Conservation (phyloP, 2,797 vertebrate genomes). For the Malacoraja senta region DNA sequence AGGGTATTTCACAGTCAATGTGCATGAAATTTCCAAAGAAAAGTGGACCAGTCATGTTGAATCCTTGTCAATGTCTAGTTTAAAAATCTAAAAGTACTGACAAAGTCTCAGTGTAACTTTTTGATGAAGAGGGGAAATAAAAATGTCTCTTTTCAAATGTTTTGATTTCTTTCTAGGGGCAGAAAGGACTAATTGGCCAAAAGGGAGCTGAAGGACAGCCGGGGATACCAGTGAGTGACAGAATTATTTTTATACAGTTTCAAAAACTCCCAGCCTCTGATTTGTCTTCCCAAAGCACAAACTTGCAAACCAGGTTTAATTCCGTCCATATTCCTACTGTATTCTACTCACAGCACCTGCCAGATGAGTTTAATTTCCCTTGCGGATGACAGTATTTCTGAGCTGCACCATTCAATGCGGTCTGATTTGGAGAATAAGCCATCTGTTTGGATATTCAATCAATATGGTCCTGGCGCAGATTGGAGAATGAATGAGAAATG, state of each 20-base stretch:
- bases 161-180: constrained; percentile 51
- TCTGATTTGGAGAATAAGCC: constrained; percentile 8
- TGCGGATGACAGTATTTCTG: not conserved
- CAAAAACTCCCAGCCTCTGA: not conserved
- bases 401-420: not conserved
- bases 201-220: constrained; percentile 53
- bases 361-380: not conserved
- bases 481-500: not conserved
- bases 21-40: not conserved
- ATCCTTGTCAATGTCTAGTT: not conserved
- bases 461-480: not conserved
- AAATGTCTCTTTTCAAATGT: not conserved
- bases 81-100: not conserved
- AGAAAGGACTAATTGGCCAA: constrained; percentile 49
- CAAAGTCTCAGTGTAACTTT: not conserved
- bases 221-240: constrained; percentile 55
- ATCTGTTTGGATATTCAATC: not conserved
- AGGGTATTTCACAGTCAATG: not conserved
- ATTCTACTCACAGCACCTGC: too few relatives aligned
- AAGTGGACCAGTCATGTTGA: not conserved
- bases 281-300: not conserved
- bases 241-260: not conserved
- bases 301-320: not conserved
- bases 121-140: not conserved
- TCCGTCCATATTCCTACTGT: not conserved